Evolutionary conservation across 2,113 vertebrate species (phyloP), one percentile per base, ranked within the genome.

Genomic region (Corythoichthys haematopterus): DNA sequence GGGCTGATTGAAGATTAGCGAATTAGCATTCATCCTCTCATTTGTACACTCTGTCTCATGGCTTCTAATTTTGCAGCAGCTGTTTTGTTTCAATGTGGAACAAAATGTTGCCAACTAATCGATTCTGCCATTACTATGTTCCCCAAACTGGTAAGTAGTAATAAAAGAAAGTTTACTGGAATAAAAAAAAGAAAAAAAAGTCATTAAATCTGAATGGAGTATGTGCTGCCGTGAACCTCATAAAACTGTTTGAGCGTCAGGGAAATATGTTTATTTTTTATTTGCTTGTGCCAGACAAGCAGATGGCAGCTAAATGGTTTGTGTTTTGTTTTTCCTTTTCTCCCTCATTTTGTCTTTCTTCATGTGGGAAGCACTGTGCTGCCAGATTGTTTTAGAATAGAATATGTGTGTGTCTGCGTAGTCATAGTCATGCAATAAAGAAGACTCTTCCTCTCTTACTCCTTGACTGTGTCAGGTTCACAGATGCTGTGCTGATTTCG

Each of bases 351-450:
- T 0, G 38, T 64, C 62, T 43, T 66, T 60, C 52, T 74, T 80
- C 80, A 80, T 75, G 70, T 87, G 84, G 76, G 78, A 72, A 68
- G 63, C 62, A 48, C 33, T 6, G 63, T 72, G 68, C 70, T 83
- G 83, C 79, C 82, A 87, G 80, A 84, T 82, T 87, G 84, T 70
- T 68, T 71, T 77, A 71, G 79, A 71, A 75, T 63, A 72, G 75
- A 64, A 36, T 47, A 75, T 80, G 84, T 83, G 74, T 8, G 47
- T 72, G 71, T 70, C 15, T 47, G 71, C 62, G 57, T 61, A 35
- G 64, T 40, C 9, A 71, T 71, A 70, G 64, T 77, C 68, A 46
- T 69, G 84, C 73, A 81, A 77, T 77, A 80, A 72, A 50, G 59
- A 47, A 33, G 68, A 73, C 52, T 57, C 35, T 47, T 2, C 62